Percentiles rank a stretch among this genome's conserved stretches.
These are phyloP conservation scores for Stomatorhinus ivindoensis DNA, from an alignment of 2,113 vertebrate species.

Conservation along the genomic window DNA sequence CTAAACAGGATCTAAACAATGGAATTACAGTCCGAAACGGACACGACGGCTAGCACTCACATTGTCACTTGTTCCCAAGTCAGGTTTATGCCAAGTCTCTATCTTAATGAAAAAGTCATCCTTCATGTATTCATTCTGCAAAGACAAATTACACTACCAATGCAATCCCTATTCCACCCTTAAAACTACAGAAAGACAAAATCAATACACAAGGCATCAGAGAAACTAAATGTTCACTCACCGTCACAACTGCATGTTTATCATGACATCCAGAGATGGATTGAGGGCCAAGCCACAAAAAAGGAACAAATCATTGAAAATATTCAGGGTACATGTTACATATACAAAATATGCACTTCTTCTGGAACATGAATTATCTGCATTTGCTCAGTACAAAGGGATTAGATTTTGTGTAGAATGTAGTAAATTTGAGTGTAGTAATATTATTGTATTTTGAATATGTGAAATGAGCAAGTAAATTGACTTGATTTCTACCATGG, in stretches of 20 bases:
- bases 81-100: slow-evolving; percentile 53
- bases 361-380: not conserved
- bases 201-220: not conserved
- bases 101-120: slow-evolving; percentile 55
- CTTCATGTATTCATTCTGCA: slow-evolving; percentile 51
- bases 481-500: not conserved
- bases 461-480: not conserved
- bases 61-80: slow-evolving; percentile 46
- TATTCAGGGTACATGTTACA: not conserved
- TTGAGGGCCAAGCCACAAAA: not conserved
- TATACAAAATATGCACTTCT: not conserved
- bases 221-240: slow-evolving; percentile 24
- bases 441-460: not conserved
- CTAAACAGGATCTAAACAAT: not conserved
- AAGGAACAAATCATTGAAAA: not conserved
- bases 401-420: not conserved
- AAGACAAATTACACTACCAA: not conserved
- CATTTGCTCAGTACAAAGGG: not conserved
- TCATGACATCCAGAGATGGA: slow-evolving; percentile 1
- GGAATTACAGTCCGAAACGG: not conserved
- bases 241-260: slow-evolving; percentile 39
- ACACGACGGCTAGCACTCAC: slow-evolving; percentile 34
- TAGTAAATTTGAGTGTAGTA: not conserved
- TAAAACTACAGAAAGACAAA: not conserved
- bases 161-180: too few relatives aligned